Evolutionary conservation across 2,888 invertebrate genomes (phyloP), one percentile per base, ranked within the genome.

Genomic region (Aleiodes testaceus): DNA sequence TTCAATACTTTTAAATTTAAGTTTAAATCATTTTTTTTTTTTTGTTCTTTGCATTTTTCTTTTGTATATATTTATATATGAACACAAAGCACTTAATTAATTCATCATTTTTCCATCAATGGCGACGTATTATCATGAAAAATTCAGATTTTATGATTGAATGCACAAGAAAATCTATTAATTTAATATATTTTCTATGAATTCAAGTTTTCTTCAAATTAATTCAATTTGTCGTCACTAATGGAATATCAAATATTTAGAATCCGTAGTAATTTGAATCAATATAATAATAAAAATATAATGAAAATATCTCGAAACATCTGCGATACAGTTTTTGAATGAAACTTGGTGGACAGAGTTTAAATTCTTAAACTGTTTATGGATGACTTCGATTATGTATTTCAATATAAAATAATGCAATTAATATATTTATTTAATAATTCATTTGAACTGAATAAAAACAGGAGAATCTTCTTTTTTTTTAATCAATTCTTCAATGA

Each of bases 301-400:
- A 42, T 59, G 11, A 11, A 59, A 22, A 55, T 36, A n/a, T 14
- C n/a, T 14, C 2, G 7, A 36, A 55, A 16, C 64, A 70, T 71
- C 77, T 77, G 5, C 26, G 3, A 79, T 78, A 79, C 66, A 71
- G 77, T 76, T 81, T 79, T 74, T 75, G 72, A 68, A 79, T 80
- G 77, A 42, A 76, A 75, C 69, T 72, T 75, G 72, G 83, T 84
- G 81, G 81, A 82, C 80, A 79, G 78, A 74, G 71, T 65, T 63
- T 67, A 72, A 70, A 80, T 81, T 73, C 74, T 70, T 50, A 79
- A 81, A 76, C 77, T 77, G 76, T 78, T n/a, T n/a, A 78, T 78
- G 73, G 74, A 70, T 75, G n/a, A 61, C n/a, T n/a, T 18, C 16
- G 6, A 16, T 52, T 52, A 18, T 66, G 42, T 36, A 49, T 22